Evolutionary conservation across 2,888 invertebrate genomes (phyloP).

Genomic region (Pharmacophagus antenor): DNA sequence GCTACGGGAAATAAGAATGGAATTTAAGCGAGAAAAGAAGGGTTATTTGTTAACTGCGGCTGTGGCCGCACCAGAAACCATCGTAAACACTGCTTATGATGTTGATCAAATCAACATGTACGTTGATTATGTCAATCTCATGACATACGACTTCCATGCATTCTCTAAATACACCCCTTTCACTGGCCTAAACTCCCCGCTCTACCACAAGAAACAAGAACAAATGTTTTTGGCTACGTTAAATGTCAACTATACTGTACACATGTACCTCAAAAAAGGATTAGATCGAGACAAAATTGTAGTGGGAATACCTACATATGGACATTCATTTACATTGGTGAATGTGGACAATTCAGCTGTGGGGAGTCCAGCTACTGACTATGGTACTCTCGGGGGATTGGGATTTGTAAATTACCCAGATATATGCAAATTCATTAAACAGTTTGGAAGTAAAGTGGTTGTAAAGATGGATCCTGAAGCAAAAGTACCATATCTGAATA

Average conservation of each 20-base stretch:
- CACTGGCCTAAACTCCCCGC: constrained; percentile 91
- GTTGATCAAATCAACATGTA: constrained; percentile 88
- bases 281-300: constrained; percentile 89
- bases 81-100: constrained; percentile 89
- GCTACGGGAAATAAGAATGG: constrained; percentile 85
- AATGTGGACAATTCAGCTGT: constrained; percentile 84
- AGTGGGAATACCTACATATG: constrained; percentile 93
- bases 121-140: constrained; percentile 92
- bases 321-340: constrained; percentile 87
- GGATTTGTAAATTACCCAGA: constrained; percentile 88
- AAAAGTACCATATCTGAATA: constrained; percentile 88
- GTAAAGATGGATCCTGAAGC: constrained; percentile 83
- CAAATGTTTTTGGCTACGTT: constrained; percentile 84
- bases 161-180: constrained; percentile 88
- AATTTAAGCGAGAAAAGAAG: constrained; percentile 81
- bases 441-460: constrained; percentile 68
- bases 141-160: constrained; percentile 95
- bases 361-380: constrained; percentile 85
- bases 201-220: constrained; percentile 86
- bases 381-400: constrained; percentile 83
- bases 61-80: constrained; percentile 88
- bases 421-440: constrained; percentile 84
- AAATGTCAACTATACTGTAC: constrained; percentile 90
- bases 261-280: constrained; percentile 88
- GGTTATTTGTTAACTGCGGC: constrained; percentile 87